Percentiles rank a stretch among this genome's conserved stretches.
Evolutionary conservation across 2,113 vertebrate species (phyloP).

Genomic region (Empidonax traillii): DNA sequence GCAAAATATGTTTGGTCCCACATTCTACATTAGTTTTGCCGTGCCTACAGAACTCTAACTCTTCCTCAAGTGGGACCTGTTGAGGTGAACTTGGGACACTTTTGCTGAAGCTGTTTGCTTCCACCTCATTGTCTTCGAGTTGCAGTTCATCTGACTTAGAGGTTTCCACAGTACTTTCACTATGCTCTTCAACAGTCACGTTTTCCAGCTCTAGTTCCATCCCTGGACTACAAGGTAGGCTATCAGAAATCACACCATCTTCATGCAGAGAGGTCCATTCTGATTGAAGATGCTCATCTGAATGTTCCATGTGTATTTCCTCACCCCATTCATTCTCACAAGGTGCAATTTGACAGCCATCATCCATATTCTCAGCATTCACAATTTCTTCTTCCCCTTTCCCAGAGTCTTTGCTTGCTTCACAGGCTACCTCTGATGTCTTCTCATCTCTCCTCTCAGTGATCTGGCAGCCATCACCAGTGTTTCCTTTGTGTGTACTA

Average conservation of each 20-base stretch:
- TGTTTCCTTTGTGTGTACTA: background rate
- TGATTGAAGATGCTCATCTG: slow-evolving; percentile 28
- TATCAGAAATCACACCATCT: background rate
- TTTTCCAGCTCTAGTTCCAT: background rate
- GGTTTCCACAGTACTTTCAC: background rate
- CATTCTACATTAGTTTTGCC: background rate
- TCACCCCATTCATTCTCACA: slow-evolving; percentile 57
- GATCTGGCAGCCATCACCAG: background rate
- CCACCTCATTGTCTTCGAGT: background rate
- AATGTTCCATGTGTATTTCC: slow-evolving; percentile 1
- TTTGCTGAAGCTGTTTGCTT: background rate
- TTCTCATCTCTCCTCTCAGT: background rate
- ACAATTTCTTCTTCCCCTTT: slow-evolving; percentile 16
- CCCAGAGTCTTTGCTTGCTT: background rate
- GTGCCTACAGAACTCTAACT: background rate
- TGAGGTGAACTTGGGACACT: background rate
- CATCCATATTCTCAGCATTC: slow-evolving; percentile 54
- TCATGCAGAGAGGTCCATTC: slow-evolving; percentile 51
- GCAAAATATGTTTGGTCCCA: background rate
- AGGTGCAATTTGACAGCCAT: slow-evolving; percentile 67
- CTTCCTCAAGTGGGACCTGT: background rate
- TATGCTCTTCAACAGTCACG: background rate
- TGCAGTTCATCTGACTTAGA: background rate
- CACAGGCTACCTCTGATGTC: background rate
- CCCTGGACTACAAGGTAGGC: background rate